Conservation (phyloP, 2,113 vertebrate genomes). For the Serilophus lunatus region DNA sequence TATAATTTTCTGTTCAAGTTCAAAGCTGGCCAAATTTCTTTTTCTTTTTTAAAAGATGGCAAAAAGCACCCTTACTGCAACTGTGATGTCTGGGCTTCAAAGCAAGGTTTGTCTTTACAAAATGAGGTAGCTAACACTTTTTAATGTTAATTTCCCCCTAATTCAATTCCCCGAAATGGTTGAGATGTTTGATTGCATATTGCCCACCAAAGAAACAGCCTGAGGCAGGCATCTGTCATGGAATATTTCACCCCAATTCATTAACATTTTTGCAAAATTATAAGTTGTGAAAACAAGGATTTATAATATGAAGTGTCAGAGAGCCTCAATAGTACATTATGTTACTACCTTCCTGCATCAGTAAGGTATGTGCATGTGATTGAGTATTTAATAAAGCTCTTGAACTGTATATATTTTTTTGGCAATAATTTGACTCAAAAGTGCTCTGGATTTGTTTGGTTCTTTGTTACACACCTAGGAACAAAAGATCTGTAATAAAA, state of each 20-base stretch:
- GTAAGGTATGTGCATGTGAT: not conserved
- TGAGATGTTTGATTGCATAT: not conserved
- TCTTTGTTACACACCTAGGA: not conserved
- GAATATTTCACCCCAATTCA: not conserved
- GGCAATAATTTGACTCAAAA: not conserved
- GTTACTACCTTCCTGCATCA: not conserved
- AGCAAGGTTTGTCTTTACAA: not conserved
- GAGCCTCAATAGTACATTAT: not conserved
- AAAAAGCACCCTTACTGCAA: not conserved
- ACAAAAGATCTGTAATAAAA: not conserved
- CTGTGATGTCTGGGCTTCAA: not conserved
- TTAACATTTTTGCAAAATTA: conserved; percentile 33
- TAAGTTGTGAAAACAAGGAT: not conserved
- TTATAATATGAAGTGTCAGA: not conserved
- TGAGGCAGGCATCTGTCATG: conserved; percentile 10
- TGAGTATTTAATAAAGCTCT: not conserved
- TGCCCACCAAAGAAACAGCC: conserved; percentile 3
- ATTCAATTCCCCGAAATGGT: not conserved
- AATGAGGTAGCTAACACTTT: not conserved
- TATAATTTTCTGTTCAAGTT: not conserved
- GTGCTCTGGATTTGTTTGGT: not conserved
- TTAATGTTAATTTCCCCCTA: not conserved
- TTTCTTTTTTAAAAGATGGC: not conserved
- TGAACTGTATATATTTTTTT: not conserved
- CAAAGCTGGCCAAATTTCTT: not conserved